A percentile compares a stretch with the other conserved stretches of the same genome.
Evolutionary conservation across 2,797 vertebrate species (phyloP).

Genomic region (Vultur gryphus): DNA sequence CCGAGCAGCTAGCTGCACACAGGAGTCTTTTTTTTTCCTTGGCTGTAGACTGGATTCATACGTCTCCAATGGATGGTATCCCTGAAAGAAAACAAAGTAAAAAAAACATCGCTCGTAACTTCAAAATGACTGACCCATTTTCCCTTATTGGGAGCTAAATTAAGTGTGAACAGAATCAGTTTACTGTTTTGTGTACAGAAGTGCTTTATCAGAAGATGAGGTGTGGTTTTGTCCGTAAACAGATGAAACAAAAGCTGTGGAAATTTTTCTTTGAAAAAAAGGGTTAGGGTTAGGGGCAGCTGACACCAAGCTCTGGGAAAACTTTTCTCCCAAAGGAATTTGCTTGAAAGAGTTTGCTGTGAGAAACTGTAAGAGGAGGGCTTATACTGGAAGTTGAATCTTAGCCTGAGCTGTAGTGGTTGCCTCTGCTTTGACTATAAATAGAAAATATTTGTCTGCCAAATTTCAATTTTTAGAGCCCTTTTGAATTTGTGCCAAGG

Average conservation of each 20-base stretch:
- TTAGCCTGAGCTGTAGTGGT: neutral
- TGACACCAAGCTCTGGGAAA: slow-evolving; percentile 35
- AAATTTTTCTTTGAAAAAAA: neutral
- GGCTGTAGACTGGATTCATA: neutral
- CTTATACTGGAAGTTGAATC: slow-evolving; percentile 32
- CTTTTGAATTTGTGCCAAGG: slow-evolving; percentile 29
- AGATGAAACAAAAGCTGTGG: neutral
- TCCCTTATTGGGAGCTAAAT: slow-evolving; percentile 42
- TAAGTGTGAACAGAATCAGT: neutral
- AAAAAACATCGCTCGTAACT: neutral
- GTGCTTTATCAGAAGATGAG: slow-evolving; percentile 8
- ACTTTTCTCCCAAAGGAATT: slow-evolving; percentile 38
- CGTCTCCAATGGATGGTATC: neutral
- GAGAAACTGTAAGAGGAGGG: slow-evolving; percentile 19
- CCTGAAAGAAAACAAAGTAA: neutral
- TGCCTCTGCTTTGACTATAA: slow-evolving; percentile 32
- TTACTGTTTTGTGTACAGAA: slow-evolving; percentile 4
- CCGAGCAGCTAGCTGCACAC: neutral
- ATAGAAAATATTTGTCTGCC: slow-evolving; percentile 43
- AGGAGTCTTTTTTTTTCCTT: neutral
- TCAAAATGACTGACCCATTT: slow-evolving; percentile 41
- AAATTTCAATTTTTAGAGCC: slow-evolving; percentile 21
- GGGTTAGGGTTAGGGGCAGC: neutral
- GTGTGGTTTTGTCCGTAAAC: slow-evolving; percentile 24
- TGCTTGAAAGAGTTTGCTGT: slow-evolving; percentile 33